Base-by-base conservation (phyloP, 1,140 invertebrate species). In the Drosophila parabipectinata region DNA sequence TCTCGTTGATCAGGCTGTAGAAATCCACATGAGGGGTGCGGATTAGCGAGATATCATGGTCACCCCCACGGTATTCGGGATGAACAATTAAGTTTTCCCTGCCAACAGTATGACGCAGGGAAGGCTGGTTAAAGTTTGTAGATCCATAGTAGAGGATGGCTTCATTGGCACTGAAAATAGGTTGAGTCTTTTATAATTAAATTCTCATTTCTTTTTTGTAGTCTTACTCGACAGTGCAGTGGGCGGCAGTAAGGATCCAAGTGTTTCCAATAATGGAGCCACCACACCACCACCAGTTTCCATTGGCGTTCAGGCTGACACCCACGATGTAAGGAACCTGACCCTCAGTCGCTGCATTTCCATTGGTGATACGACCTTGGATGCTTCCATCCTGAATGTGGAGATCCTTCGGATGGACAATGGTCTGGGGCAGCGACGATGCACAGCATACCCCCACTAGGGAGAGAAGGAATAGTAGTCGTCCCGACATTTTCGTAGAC, bases 241-340 rank as follows among this genome's bases (percentile, higher is more conserved):
- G 94, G 9, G 94, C 94, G 9, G 94, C 94, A 7, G 93, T 93
- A 21, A 95, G 69, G 1, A 94, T 88, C 93, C 93, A 94, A 12
- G 92, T 54, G 52, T 91, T 72, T 34, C 91, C 91, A 26, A 95
- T 93, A 34, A 95, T 80, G 18, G 93, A 93, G 14, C 94, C 95
- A 4, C 95, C 95, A 76, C 95, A 95, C 85, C 92, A 93, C 81
- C 87, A 71, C 71, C 71, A 73, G 15, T 14, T 30, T 1, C 71
- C 71, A 7, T 73, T 72, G 30, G 63, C 87, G 21, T 92, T 84
- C 71, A 93, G 80, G 15, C 72, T 77, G 14, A 94, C 78, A 0
- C 91, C 91, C 14, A 92, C 93, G 61, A 93, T 93, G 57, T 93
- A 93, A 14, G 94, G 93, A 15, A 93, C 92, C 79, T 94, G 92